Evolutionary conservation across 2,888 invertebrate genomes (phyloP).

Genomic region (Trypoxylon attenuatum): DNA sequence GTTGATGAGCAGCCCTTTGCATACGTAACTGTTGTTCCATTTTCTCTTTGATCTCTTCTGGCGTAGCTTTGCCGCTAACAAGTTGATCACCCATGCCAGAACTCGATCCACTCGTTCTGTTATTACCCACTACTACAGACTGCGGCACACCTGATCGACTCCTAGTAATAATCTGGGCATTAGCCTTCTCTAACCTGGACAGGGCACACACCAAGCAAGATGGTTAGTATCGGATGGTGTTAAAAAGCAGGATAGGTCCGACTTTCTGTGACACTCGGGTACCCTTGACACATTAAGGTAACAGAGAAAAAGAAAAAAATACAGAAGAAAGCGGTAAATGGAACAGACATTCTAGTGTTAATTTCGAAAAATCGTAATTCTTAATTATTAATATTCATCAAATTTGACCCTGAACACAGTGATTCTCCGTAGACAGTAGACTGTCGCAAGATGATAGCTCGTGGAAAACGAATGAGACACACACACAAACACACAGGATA

Average conservation of each 20-base stretch:
- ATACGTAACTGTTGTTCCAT: conserved; percentile 93
- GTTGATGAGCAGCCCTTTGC: conserved; percentile 92
- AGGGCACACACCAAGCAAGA: conserved; percentile 70
- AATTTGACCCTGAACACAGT: no score
- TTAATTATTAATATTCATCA: no score
- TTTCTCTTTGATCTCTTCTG: conserved; percentile 89
- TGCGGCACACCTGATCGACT: conserved; percentile 83
- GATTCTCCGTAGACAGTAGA: no score
- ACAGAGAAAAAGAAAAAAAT: no score
- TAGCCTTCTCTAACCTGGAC: conserved; percentile 81
- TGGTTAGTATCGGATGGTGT: conserved; percentile 69
- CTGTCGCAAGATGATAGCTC: no score
- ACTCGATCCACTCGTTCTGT: conserved; percentile 59
- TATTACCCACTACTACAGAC: conserved; percentile 77
- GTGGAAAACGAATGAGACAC: no score
- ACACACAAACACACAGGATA: no score
- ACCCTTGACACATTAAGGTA: no score
- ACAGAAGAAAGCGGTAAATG: no score
- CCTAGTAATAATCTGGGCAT: conserved; percentile 86
- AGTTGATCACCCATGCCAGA: conserved; percentile 63
- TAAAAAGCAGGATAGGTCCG: conserved; percentile 61
- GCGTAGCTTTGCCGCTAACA: conserved; percentile 78
- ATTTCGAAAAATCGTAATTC: no score
- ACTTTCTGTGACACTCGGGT: conserved; percentile 38
- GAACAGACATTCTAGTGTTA: no score